A percentile compares a stretch with the other conserved stretches of the same genome.
phyloP scores from a whole-genome alignment of 2,113 vertebrate genomes.

The Mirza zaza region DNA sequence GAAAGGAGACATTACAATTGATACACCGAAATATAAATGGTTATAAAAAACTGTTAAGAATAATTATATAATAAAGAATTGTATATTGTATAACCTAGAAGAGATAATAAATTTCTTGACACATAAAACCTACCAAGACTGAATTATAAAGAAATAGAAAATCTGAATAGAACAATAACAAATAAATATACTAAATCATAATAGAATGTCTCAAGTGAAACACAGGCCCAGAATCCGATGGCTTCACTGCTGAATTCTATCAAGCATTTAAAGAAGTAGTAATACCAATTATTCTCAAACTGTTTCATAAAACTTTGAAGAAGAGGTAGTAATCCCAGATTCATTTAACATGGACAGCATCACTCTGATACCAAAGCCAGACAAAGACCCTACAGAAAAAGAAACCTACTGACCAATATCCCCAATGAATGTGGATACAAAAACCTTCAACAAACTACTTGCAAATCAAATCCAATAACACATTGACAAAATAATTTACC shows the following conservation, averaged over 20 bases:
- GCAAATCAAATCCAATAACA: neutral
- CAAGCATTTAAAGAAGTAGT: neutral
- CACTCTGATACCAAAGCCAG: neutral
- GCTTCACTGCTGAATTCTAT: neutral
- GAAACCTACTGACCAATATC: neutral
- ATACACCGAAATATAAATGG: neutral
- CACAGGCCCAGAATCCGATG: neutral
- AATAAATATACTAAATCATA: neutral
- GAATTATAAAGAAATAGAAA: neutral
- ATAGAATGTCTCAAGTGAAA: neutral
- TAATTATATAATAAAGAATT: neutral
- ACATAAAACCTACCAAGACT: neutral
- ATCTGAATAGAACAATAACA: neutral
- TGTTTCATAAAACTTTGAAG: neutral
- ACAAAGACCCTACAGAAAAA: neutral
- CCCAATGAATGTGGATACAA: neutral
- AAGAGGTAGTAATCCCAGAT: neutral
- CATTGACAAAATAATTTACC: neutral
- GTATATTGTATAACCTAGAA: neutral
- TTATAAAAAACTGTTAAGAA: neutral
- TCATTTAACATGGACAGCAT: neutral
- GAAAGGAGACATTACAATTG: neutral
- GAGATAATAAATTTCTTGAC: neutral
- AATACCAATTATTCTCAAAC: neutral
- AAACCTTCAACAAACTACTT: neutral